Percentiles rank a stretch among this genome's conserved stretches.
Conservation (phyloP, 2,797 vertebrate genomes). For the Falco berigora region DNA sequence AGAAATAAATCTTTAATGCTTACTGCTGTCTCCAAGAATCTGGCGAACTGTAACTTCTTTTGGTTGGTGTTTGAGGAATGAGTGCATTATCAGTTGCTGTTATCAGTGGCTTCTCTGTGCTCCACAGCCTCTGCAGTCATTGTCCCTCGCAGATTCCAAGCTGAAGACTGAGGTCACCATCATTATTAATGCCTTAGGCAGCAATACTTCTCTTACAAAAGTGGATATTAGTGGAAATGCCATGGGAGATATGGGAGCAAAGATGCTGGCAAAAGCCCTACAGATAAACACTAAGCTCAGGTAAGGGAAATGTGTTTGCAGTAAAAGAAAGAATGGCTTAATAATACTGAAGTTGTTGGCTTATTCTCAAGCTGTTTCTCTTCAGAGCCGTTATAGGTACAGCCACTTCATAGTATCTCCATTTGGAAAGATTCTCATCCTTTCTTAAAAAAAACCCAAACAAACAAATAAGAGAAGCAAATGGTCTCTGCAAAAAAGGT, state of each 20-base stretch:
- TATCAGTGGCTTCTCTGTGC: not conserved
- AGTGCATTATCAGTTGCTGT: not conserved
- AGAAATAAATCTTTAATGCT: not conserved
- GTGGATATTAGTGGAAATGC: constrained; percentile 95
- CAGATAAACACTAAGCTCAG: constrained; percentile 98
- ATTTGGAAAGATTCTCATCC: not conserved
- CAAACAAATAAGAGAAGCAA: not conserved
- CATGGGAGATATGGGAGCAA: constrained; percentile 98
- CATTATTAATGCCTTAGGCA: constrained; percentile 92
- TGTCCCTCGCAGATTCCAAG: constrained; percentile 94
- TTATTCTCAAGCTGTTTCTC: not conserved
- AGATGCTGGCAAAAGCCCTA: constrained; percentile 95
- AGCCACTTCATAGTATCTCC: not conserved
- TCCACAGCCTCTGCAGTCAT: constrained; percentile 87
- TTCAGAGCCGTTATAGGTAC: not conserved
- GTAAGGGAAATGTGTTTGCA: constrained; percentile 47
- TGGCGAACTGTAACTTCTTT: not conserved
- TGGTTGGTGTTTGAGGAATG: not conserved
- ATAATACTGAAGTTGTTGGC: not conserved
- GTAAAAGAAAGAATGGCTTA: not conserved
- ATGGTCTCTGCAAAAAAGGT: not conserved
- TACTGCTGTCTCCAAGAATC: not conserved
- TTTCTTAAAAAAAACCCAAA: not conserved
- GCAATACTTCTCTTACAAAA: constrained; percentile 91
- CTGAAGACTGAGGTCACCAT: constrained; percentile 93